phyloP scores from a whole-genome alignment of 2,888 invertebrate genomes.

The Plagodis dolabraria region DNA sequence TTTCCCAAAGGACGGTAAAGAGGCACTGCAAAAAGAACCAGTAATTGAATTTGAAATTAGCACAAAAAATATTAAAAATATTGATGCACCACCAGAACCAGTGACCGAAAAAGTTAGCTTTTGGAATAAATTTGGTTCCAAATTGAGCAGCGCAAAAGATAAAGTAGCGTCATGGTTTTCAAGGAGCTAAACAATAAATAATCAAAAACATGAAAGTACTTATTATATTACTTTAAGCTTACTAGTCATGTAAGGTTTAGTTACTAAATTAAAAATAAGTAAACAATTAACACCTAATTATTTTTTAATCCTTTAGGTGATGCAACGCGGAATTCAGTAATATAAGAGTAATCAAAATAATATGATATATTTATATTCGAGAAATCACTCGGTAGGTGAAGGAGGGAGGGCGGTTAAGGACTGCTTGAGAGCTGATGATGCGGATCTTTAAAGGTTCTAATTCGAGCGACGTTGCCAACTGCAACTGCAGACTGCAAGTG shows the following conservation, averaged over 20 bases:
- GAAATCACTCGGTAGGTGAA: too few relatives aligned
- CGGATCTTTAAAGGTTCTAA: too few relatives aligned
- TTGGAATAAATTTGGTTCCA: slow-evolving; percentile 83
- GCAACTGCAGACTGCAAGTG: too few relatives aligned
- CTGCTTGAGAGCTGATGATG: too few relatives aligned
- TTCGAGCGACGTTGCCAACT: too few relatives aligned
- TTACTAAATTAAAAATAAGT: slow-evolving; percentile 1
- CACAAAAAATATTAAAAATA: slow-evolving; percentile 35
- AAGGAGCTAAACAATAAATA: slow-evolving; percentile 41
- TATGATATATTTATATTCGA: too few relatives aligned
- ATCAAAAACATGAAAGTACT: too few relatives aligned
- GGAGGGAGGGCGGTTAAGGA: too few relatives aligned
- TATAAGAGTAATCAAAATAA: too few relatives aligned
- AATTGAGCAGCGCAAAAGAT: slow-evolving; percentile 78
- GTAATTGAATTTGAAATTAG: slow-evolving; percentile 30
- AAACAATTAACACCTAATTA: background rate
- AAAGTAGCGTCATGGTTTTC: slow-evolving; percentile 82
- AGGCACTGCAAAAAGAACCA: slow-evolving; percentile 8
- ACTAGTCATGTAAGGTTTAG: slow-evolving; percentile 21
- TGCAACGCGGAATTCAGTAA: too few relatives aligned
- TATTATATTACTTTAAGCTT: background rate
- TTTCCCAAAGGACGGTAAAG: slow-evolving; percentile 15
- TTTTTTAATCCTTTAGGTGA: background rate
- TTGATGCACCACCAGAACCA: slow-evolving; percentile 45
- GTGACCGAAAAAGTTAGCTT: slow-evolving; percentile 76